phyloP scores from a whole-genome alignment of 1,140 invertebrate genomes.

The Rhopalosiphum maidis region DNA sequence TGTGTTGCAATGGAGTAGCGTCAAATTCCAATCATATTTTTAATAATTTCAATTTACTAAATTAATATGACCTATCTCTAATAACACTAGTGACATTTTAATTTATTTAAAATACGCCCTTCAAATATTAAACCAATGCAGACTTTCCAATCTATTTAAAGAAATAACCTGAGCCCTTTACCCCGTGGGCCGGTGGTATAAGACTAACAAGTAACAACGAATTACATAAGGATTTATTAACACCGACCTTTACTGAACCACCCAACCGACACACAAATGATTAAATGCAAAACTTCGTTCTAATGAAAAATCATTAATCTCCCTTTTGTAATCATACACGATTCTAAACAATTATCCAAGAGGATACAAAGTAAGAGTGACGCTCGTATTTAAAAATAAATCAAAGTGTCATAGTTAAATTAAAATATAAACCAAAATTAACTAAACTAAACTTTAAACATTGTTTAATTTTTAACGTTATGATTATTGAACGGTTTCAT shows the following conservation, averaged over 20 bases:
- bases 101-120: background rate
- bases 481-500: background rate
- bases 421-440: no score
- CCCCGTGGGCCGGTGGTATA: background rate
- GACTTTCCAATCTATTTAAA: background rate
- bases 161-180: background rate
- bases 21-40: no score
- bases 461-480: no score
- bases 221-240: background rate
- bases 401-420: background rate
- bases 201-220: background rate
- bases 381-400: background rate
- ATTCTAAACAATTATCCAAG: background rate
- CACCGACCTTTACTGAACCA: background rate
- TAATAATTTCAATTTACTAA: no score
- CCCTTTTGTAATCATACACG: background rate
- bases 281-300: background rate
- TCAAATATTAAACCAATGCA: background rate
- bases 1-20: no score
- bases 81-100: no score
- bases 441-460: no score
- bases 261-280: background rate
- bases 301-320: background rate
- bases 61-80: no score
- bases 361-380: background rate